phyloP scores from a whole-genome alignment of 2,113 vertebrate species.

The Psammodynastes pulverulentus region DNA sequence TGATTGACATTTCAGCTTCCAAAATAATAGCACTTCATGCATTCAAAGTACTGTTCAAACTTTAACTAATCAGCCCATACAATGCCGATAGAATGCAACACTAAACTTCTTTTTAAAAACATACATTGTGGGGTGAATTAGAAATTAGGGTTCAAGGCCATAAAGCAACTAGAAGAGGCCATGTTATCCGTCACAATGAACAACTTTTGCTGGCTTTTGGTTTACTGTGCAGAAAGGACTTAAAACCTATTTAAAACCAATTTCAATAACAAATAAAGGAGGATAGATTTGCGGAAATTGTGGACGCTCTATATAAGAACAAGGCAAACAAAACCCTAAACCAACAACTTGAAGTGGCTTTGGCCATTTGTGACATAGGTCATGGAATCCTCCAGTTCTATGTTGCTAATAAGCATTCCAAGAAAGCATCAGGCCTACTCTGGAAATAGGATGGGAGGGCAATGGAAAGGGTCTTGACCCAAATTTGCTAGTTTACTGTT shows the following conservation, averaged over 20 bases:
- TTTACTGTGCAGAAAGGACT: background rate
- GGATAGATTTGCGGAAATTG: background rate
- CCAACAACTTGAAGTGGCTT: background rate
- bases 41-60: conserved; percentile 10
- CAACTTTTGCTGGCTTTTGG: background rate
- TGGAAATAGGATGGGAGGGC: background rate
- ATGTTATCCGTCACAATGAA: background rate
- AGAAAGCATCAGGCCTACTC: background rate
- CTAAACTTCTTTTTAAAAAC: conserved; percentile 12
- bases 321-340: background rate
- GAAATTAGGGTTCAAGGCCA: background rate
- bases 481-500: background rate
- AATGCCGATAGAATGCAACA: conserved; percentile 21
- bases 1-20: conserved; percentile 3
- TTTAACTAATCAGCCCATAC: conserved; percentile 9
- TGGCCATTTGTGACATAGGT: background rate
- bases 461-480: background rate
- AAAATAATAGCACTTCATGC: conserved; percentile 18
- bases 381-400: background rate
- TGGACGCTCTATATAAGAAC: background rate
- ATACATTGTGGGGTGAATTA: conserved; percentile 3
- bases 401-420: background rate
- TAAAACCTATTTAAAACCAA: too few relatives aligned
- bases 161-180: background rate
- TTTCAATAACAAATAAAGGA: background rate